Conservation (phyloP, 2,113 vertebrate species). For the Sceloporus tristichus region DNA sequence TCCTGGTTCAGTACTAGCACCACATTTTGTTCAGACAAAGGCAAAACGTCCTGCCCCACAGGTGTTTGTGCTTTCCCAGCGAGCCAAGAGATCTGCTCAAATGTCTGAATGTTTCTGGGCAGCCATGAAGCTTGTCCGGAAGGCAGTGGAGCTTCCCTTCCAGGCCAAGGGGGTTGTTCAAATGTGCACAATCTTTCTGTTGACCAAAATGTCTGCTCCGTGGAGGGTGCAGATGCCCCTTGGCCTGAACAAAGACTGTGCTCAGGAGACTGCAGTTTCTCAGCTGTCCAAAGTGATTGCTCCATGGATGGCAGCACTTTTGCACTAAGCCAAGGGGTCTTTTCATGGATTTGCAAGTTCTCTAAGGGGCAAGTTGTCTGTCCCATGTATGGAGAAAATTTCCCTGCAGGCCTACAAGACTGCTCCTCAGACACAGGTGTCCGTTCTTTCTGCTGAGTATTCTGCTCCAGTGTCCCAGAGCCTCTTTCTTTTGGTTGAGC, state of each 20-base stretch:
- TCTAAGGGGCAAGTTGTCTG: constrained; percentile 73
- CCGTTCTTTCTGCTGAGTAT: constrained; percentile 80
- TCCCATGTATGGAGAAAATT: constrained; percentile 30
- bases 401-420: constrained; percentile 73
- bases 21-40: constrained; percentile 78
- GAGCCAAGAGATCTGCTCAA: constrained; percentile 81
- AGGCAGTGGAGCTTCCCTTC: constrained; percentile 72
- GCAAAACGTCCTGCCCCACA: constrained; percentile 78
- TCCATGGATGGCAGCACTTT: constrained; percentile 72
- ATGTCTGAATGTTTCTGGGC: constrained; percentile 75
- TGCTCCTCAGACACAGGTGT: constrained; percentile 76
- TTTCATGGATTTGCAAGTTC: constrained; percentile 76
- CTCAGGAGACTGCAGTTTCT: constrained; percentile 73
- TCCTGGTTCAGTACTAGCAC: constrained; percentile 78
- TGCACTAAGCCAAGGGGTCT: constrained; percentile 72
- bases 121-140: constrained; percentile 72
- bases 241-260: constrained; percentile 69
- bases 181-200: constrained; percentile 76
- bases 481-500: constrained; percentile 79
- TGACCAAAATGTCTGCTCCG: constrained; percentile 79
- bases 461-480: constrained; percentile 67
- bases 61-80: constrained; percentile 76
- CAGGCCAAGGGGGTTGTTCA: constrained; percentile 77
- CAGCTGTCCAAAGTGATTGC: constrained; percentile 71
- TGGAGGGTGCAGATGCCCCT: constrained; percentile 64